Evolutionary conservation across 1,140 invertebrate genomes (phyloP).

Genomic region (Sarcophaga peregrina): DNA sequence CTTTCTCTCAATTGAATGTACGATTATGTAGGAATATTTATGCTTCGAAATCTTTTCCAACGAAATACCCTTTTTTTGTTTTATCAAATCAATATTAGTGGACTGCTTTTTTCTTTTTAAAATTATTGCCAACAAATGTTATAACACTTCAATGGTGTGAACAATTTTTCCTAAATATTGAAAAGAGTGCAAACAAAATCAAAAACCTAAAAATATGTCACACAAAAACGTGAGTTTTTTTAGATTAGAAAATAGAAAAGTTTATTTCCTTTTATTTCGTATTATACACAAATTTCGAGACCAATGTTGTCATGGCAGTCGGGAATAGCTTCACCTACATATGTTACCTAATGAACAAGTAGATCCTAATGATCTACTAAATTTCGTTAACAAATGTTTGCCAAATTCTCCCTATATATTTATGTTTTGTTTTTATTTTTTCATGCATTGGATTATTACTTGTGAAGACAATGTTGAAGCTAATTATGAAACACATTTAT

Average conservation of each 20-base stretch:
- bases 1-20: too few species aligned
- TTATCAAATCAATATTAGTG: too few species aligned
- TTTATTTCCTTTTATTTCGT: not conserved
- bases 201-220: not conserved
- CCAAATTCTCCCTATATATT: not conserved
- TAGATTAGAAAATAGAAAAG: slow-evolving; percentile 8
- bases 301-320: not conserved
- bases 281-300: not conserved
- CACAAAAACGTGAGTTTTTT: slow-evolving; percentile 19
- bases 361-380: slow-evolving; percentile 17
- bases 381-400: not conserved
- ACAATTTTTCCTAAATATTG: not conserved
- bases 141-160: slow-evolving; percentile 22
- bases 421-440: slow-evolving; percentile 2
- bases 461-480: not conserved
- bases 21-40: not conserved
- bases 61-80: too few species aligned
- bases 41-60: too few species aligned
- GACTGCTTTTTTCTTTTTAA: too few species aligned
- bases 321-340: not conserved
- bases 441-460: not conserved
- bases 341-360: slow-evolving; percentile 19
- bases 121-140: slow-evolving; percentile 2
- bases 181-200: not conserved
- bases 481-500: not conserved